Percentiles rank a stretch among this genome's conserved stretches.
Conservation (phyloP, 2,797 vertebrate genomes). For the Otus scops region DNA sequence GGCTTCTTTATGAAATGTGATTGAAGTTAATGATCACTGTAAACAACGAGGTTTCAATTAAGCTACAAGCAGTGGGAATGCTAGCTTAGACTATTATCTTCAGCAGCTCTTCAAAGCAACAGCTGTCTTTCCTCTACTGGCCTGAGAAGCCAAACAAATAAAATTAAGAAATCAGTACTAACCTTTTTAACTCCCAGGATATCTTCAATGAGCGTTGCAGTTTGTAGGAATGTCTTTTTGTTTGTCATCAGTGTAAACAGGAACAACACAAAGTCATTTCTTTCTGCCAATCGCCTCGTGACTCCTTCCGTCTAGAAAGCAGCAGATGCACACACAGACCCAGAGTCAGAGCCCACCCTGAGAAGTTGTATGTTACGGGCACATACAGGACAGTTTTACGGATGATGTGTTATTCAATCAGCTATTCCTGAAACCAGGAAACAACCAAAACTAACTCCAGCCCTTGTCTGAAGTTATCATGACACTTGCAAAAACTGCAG, state of each 20-base stretch:
- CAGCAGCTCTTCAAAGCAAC: neutral
- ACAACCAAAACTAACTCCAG: neutral
- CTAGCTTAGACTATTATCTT: neutral
- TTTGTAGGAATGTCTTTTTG: slow-evolving; percentile 98
- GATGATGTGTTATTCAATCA: neutral
- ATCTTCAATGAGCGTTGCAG: slow-evolving; percentile 96
- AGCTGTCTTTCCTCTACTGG: neutral
- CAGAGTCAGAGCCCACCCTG: neutral
- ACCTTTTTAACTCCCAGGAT: slow-evolving; percentile 98
- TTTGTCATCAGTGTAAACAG: slow-evolving; percentile 98
- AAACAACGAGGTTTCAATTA: neutral
- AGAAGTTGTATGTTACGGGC: neutral
- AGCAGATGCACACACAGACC: neutral
- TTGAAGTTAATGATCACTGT: neutral
- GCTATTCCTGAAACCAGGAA: neutral
- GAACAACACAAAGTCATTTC: slow-evolving; percentile 96
- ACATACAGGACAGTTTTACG: neutral
- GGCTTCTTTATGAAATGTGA: neutral
- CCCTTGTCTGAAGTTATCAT: fast-evolving
- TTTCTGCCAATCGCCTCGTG: slow-evolving; percentile 90
- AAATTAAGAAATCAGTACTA: neutral
- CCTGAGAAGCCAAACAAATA: neutral
- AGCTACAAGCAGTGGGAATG: neutral
- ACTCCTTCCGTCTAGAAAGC: slow-evolving; percentile 88
- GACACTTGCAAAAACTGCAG: neutral